Evolutionary conservation across 2,797 vertebrate genomes (phyloP).

Genomic region (Pangasius sanitwongsei): DNA sequence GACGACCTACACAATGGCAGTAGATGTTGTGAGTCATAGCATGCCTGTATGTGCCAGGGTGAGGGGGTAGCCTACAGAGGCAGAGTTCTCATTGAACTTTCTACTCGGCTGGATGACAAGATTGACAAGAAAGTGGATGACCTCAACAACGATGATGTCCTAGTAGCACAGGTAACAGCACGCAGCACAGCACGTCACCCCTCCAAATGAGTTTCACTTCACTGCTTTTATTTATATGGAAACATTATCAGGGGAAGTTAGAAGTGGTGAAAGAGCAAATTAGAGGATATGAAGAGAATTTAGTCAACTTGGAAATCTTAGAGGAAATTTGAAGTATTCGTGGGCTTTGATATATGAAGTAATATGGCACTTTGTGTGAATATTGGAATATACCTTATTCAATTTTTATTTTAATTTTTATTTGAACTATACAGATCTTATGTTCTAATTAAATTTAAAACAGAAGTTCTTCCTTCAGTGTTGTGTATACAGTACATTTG

Average conservation of each 20-base stretch:
- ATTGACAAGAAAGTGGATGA: slow-evolving; percentile 81
- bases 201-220: slow-evolving; percentile 1
- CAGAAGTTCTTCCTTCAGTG: neutral
- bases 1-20: neutral
- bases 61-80: slow-evolving; percentile 96
- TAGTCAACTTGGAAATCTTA: neutral
- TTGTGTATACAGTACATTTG: neutral
- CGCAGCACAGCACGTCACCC: neutral
- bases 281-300: neutral
- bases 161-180: slow-evolving; percentile 87
- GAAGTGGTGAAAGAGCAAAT: neutral
- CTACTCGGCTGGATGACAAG: slow-evolving; percentile 85
- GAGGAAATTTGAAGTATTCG: neutral
- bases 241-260: neutral
- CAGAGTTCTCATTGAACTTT: slow-evolving; percentile 87
- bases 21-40: slow-evolving; percentile 24
- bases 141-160: slow-evolving; percentile 86
- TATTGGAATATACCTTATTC: neutral
- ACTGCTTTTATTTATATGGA: neutral
- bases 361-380: neutral
- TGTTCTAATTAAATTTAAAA: neutral
- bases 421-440: neutral
- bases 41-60: slow-evolving; percentile 76
- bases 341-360: neutral
- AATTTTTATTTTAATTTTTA: neutral